Conservation (phyloP, 1,140 invertebrate genomes). For the Lordiphosa mommai region DNA sequence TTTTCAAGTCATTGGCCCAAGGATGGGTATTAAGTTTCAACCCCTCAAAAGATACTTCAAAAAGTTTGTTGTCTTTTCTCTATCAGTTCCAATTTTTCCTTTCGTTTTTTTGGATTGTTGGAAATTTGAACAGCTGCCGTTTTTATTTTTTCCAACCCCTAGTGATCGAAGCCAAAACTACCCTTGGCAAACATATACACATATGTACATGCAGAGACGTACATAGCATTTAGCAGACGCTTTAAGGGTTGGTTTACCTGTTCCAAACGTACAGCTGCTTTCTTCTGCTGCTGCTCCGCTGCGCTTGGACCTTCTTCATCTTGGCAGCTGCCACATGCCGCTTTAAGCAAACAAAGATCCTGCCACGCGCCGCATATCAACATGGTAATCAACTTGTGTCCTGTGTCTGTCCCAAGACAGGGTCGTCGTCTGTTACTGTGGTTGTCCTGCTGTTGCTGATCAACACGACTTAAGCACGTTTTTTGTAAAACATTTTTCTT, state of each 20-base stretch:
- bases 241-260: conserved; percentile 67
- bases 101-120: conserved; percentile 24
- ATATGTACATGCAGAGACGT: conserved; percentile 2
- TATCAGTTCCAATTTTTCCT: conserved; percentile 28
- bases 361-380: conserved; percentile 76
- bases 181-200: conserved; percentile 14
- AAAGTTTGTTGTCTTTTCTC: conserved; percentile 30
- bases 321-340: conserved; percentile 69
- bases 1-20: conserved; percentile 47
- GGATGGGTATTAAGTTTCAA: conserved; percentile 61
- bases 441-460: conserved; percentile 21
- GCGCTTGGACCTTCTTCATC: background rate
- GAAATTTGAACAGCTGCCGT: conserved; percentile 72
- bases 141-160: conserved; percentile 21
- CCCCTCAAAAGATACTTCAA: conserved; percentile 48
- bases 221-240: background rate
- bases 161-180: conserved; percentile 33
- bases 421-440: background rate
- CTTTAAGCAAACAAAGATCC: conserved; percentile 39
- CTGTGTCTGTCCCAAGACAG: conserved; percentile 4
- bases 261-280: conserved; percentile 56
- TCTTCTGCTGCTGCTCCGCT: conserved; percentile 10
- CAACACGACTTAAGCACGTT: conserved; percentile 14
- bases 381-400: conserved; percentile 60
- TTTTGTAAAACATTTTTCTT: conserved; percentile 1